A percentile compares a stretch with the other conserved stretches of the same genome.
phyloP scores from a whole-genome alignment of 2,797 vertebrate genomes.

The Macropodus opercularis region DNA sequence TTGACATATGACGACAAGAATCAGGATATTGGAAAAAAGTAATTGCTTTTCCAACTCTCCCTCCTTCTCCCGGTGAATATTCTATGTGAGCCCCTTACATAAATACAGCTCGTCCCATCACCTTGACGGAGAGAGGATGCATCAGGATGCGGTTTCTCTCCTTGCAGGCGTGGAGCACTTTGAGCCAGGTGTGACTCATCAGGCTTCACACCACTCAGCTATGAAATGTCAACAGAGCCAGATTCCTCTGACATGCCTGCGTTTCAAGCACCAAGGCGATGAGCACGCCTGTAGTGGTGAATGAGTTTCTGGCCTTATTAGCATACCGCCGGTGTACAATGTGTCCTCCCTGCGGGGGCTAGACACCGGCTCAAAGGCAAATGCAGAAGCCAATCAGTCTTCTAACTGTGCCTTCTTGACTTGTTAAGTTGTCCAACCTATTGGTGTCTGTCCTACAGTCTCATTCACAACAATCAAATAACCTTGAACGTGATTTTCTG shows the following conservation, averaged over 20 bases:
- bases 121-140: slow-evolving; percentile 34
- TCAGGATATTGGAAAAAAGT: slow-evolving; percentile 43
- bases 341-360: slow-evolving; percentile 8
- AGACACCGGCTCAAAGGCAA: not conserved
- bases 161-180: slow-evolving; percentile 32
- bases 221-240: slow-evolving; percentile 73
- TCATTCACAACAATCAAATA: no score
- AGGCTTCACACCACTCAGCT: slow-evolving; percentile 66
- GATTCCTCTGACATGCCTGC: slow-evolving; percentile 28
- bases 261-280: slow-evolving; percentile 18
- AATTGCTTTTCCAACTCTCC: slow-evolving; percentile 63
- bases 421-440: no score
- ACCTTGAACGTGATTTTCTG: no score
- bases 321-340: slow-evolving; percentile 28
- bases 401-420: not conserved
- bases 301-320: slow-evolving; percentile 41
- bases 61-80: slow-evolving; percentile 14
- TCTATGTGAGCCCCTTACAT: slow-evolving; percentile 33
- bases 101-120: slow-evolving; percentile 46
- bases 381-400: not conserved
- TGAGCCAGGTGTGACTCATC: slow-evolving; percentile 68
- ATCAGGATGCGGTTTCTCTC: slow-evolving; percentile 38
- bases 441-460: no score
- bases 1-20: slow-evolving; percentile 47
- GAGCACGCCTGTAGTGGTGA: slow-evolving; percentile 23